These are phyloP conservation scores for Danio choprae DNA, from an alignment of 2,797 vertebrate genomes.

Conservation along the genomic window DNA sequence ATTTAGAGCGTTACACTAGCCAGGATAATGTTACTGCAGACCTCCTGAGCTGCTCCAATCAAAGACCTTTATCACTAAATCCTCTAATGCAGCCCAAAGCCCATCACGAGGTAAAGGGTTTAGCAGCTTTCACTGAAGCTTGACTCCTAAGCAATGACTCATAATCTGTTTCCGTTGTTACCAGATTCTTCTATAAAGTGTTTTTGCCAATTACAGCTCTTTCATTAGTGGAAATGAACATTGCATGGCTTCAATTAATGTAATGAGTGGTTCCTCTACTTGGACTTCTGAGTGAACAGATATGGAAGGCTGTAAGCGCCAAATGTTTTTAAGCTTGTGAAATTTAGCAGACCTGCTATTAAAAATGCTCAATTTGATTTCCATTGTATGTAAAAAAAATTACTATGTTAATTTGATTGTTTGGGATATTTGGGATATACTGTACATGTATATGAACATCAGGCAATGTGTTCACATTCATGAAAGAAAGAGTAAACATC, in stretches of 20 bases:
- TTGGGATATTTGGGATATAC: too few species aligned
- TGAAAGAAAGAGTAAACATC: too few species aligned
- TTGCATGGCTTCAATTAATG: not conserved
- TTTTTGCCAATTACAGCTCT: not conserved
- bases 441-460: too few species aligned
- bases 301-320: too few species aligned
- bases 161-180: constrained; percentile 31
- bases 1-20: constrained; percentile 62
- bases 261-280: not conserved
- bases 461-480: too few species aligned
- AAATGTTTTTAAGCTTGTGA: too few species aligned
- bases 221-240: not conserved
- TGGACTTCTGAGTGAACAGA: too few species aligned
- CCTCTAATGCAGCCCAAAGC: constrained; percentile 41
- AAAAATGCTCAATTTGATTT: too few species aligned
- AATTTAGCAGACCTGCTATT: too few species aligned
- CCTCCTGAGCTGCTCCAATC: constrained; percentile 32
- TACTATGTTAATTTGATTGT: too few species aligned
- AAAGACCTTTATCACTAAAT: constrained; percentile 46
- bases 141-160: constrained; percentile 52
- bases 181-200: constrained; percentile 30
- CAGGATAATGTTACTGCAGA: constrained; percentile 67
- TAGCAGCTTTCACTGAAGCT: constrained; percentile 49
- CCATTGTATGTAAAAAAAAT: too few species aligned
- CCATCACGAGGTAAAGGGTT: constrained; percentile 32